Conservation (phyloP, 2,113 vertebrate genomes). For the Nicator chloris region DNA sequence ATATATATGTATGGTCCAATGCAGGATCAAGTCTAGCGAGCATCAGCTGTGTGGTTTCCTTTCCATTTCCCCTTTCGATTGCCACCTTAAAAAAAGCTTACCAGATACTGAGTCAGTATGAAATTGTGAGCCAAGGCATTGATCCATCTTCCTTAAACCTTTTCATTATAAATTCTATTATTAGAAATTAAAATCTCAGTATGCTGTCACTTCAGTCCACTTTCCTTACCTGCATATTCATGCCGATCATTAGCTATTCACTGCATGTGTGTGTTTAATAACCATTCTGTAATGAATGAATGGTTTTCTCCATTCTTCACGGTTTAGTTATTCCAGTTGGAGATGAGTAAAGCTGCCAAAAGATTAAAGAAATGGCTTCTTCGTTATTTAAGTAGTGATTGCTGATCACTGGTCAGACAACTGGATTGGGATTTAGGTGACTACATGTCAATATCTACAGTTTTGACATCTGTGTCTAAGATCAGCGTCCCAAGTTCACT, state of each 20-base stretch:
- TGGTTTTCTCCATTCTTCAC: neutral
- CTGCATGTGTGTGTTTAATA: neutral
- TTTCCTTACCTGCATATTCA: constrained; percentile 1
- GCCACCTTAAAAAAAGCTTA: neutral
- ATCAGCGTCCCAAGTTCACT: neutral
- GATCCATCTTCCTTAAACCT: neutral
- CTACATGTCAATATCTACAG: neutral
- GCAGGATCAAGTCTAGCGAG: neutral
- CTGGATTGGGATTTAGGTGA: neutral
- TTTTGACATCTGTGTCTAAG: neutral
- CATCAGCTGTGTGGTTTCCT: neutral
- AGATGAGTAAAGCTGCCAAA: neutral
- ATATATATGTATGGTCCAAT: neutral
- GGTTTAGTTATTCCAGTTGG: neutral
- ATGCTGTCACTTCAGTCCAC: neutral
- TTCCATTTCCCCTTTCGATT: neutral
- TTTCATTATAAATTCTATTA: neutral
- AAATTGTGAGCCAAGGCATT: neutral
- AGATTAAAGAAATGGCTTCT: neutral
- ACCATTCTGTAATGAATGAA: neutral
- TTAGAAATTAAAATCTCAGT: neutral
- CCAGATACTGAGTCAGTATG: neutral
- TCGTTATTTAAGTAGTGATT: constrained; percentile 5
- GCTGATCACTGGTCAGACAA: neutral
- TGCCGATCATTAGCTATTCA: neutral